phyloP scores from a whole-genome alignment of 2,797 vertebrate species.

The Lacerta bilineata region DNA sequence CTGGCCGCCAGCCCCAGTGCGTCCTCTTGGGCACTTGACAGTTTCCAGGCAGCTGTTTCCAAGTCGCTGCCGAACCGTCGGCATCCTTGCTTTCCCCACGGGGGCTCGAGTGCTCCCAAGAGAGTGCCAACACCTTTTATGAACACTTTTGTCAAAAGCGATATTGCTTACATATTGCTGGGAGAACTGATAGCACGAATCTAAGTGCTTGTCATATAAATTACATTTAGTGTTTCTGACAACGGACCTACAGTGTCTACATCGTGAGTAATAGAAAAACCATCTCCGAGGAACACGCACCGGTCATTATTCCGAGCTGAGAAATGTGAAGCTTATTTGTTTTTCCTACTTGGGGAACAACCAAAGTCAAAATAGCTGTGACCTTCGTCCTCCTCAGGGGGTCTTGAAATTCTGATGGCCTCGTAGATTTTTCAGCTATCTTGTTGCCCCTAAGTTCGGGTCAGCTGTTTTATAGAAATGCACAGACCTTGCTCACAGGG shows the following conservation, averaged over 20 bases:
- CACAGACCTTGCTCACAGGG: background rate
- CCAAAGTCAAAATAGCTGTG: constrained; percentile 5
- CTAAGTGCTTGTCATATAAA: constrained; percentile 46
- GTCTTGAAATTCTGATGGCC: background rate
- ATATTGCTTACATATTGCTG: constrained; percentile 33
- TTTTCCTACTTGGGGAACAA: constrained; percentile 1
- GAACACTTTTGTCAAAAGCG: constrained; percentile 49
- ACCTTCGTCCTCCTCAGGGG: background rate
- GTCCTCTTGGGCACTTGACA: background rate
- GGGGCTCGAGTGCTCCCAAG: constrained; percentile 16
- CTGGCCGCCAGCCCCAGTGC: no score
- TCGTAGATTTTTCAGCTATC: background rate
- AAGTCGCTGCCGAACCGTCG: background rate
- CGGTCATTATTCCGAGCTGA: constrained; percentile 36
- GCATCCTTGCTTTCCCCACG: background rate
- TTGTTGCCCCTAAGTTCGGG: background rate
- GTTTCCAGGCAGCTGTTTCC: background rate
- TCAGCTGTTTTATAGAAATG: background rate
- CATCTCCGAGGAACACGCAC: background rate
- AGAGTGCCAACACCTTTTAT: constrained; percentile 24
- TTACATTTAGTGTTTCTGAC: constrained; percentile 42
- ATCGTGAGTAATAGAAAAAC: constrained; percentile 31
- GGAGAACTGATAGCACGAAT: constrained; percentile 39
- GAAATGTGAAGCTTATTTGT: constrained; percentile 19
- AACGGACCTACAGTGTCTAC: constrained; percentile 21